Percentiles rank a stretch among this genome's conserved stretches.
Evolutionary conservation across 2,113 vertebrate species (phyloP).

Genomic region (Ahaetulla prasina): DNA sequence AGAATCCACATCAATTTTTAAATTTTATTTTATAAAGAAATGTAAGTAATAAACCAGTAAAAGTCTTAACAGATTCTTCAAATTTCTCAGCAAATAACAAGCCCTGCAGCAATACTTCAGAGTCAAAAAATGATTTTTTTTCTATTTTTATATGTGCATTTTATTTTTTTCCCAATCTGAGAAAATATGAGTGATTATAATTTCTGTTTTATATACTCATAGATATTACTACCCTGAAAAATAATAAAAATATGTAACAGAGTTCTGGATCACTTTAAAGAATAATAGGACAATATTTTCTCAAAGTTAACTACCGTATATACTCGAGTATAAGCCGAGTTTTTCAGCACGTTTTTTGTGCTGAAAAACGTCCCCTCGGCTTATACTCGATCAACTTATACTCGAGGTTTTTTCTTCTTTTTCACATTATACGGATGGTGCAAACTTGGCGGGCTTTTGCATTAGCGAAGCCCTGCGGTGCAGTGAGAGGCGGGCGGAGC

Average conservation of each 20-base stretch:
- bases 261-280: not conserved
- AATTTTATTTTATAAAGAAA: not conserved
- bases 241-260: not conserved
- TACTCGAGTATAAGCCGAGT: too few relatives aligned
- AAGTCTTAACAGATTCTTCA: not conserved
- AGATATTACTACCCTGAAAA: not conserved
- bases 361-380: too few relatives aligned
- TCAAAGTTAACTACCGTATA: not conserved
- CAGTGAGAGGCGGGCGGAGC: too few relatives aligned
- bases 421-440: too few relatives aligned
- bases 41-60: not conserved
- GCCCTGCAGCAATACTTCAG: not conserved
- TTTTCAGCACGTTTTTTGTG: too few relatives aligned
- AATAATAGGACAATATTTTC: not conserved
- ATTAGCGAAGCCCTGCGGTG: too few relatives aligned
- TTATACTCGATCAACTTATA: too few relatives aligned
- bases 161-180: not conserved
- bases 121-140: not conserved
- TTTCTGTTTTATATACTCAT: not conserved
- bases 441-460: too few relatives aligned
- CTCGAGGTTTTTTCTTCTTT: too few relatives aligned
- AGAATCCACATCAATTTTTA: constrained; percentile 10
- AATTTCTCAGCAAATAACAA: not conserved
- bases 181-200: not conserved
- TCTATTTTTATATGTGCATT: not conserved